Evolutionary conservation across 2,113 vertebrate species (phyloP), one percentile per base, ranked within the genome.

Genomic region (Saccopteryx leptura): DNA sequence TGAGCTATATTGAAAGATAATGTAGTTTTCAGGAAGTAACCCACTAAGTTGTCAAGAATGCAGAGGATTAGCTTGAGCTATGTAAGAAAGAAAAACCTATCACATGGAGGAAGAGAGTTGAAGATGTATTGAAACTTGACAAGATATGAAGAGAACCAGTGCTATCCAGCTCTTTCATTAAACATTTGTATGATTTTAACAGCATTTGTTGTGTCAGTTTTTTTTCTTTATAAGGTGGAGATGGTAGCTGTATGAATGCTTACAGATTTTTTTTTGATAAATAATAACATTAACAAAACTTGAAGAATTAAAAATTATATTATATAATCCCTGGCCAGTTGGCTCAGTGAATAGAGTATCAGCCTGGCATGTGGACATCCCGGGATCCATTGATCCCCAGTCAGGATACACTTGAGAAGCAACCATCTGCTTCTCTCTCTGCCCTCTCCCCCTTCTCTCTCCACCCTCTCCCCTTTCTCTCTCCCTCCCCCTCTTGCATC

Each of bases 1-100:
- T 66, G 63, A 79, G 23, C 68, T 60, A 72, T 83, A 93, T 90
- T 93, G 24, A 83, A 84, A 78, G 28, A 81, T 78, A 10, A 10
- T 0, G 19, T 60, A 17, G 8, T 82, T 89, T 95, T 66, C 46
- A 68, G 66, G 72, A 82, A 71, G 18, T 80, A 88, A 79, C 10
- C 18, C 46, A 61, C 26, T 65, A 48, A 54, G 23, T 61, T 80
- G 15, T 79, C 48, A 86, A 84, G 52, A 93, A 74, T 83, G 63
- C 15, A 33, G 66, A 61, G 48, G 63, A 92, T 79, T 79, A 46
- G 15, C 58, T 93, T 82, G 9, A 90, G 19, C 52, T 31, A 33
- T 60, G 23, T 33, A 54, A 86, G 26, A 33, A 63, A 83, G 65
- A 26, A 91, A 92, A 88, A 11, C 1, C 13, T 58, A 10, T 46